Conservation (phyloP, 2,113 vertebrate genomes). For the human region GRCh38 chr19:43797501-43798000, state of each 20-base stretch:
- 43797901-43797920: not conserved
- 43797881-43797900: not conserved
- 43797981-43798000: not conserved
- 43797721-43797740: constrained; percentile 68
- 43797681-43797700: not conserved
- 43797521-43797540: not conserved
- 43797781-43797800: constrained; percentile 65
- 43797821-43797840: constrained; percentile 55
- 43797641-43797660: accelerated
- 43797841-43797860: not conserved
- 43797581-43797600: not conserved
- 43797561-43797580: not conserved
- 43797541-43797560: not conserved
- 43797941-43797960: not conserved
- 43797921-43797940: not conserved
- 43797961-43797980: not conserved
- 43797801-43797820: constrained; percentile 62
- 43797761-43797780: constrained; percentile 63
- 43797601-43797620: not conserved
- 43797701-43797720: constrained; percentile 40
- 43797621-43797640: not conserved
- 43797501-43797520: not conserved
- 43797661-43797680: accelerated
- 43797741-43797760: constrained; percentile 71
- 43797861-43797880: not conserved